These are phyloP conservation scores for Parazoanthus darwini DNA, from an alignment of 92 coral and sea anemone genomes.

Conservation along the genomic window DNA sequence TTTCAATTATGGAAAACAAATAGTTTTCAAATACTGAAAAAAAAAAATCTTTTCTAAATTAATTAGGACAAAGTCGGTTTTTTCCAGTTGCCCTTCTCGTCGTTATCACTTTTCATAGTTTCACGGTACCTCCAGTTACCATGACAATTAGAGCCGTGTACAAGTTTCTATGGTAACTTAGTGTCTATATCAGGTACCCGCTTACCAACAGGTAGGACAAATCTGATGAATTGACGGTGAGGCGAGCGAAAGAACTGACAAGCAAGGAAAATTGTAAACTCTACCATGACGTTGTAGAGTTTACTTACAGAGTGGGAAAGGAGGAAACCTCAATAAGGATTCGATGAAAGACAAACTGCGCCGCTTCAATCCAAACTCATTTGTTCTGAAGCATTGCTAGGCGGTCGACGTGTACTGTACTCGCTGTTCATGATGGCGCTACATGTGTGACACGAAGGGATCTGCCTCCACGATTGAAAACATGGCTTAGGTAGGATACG, in stretches of 20 bases:
- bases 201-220: background rate
- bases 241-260: background rate
- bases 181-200: conserved; percentile 22
- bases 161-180: background rate
- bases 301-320: background rate
- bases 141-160: background rate
- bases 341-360: no score
- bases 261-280: background rate
- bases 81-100: no score
- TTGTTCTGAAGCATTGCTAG: no score
- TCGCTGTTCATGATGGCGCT: no score
- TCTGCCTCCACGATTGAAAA: no score
- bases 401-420: no score
- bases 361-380: no score
- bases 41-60: background rate
- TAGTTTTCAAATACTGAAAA: no score
- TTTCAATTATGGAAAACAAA: background rate
- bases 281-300: background rate
- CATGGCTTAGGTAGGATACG: no score
- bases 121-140: conserved; percentile 1
- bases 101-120: background rate
- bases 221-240: background rate
- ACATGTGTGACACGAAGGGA: no score
- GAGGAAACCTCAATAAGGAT: no score
- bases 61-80: background rate